phyloP scores from a whole-genome alignment of 2,113 vertebrate genomes.

The Cettia cetti region DNA sequence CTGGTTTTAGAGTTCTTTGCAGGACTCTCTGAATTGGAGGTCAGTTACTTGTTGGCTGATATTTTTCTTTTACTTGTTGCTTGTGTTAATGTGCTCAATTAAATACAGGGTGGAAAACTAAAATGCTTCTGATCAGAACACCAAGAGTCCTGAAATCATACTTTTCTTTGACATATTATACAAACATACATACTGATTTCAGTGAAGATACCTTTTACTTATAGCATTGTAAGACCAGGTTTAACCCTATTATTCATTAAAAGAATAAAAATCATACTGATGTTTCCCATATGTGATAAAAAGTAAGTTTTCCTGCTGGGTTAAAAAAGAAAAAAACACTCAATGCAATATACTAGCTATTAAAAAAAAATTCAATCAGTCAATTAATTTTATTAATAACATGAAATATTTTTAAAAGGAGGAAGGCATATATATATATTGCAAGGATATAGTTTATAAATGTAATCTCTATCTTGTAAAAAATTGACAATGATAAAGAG shows the following conservation, averaged over 20 bases:
- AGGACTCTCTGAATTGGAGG: neutral
- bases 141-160: neutral
- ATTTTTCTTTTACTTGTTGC: conserved; percentile 3
- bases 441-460: neutral
- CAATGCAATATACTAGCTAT: neutral
- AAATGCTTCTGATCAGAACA: neutral
- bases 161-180: neutral
- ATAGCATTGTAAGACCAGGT: neutral
- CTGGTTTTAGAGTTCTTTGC: neutral
- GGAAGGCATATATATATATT: neutral
- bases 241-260: neutral
- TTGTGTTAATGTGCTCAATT: neutral
- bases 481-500: neutral
- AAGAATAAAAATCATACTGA: neutral
- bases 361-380: neutral
- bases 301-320: neutral
- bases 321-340: neutral
- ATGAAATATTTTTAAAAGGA: neutral
- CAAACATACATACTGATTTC: neutral
- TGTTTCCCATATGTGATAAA: neutral
- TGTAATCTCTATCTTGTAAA: neutral
- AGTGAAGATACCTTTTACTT: neutral
- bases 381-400: neutral
- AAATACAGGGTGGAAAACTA: neutral
- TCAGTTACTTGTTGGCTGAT: neutral